Conservation (phyloP, 2,797 vertebrate species). For the Alosa sapidissima region DNA sequence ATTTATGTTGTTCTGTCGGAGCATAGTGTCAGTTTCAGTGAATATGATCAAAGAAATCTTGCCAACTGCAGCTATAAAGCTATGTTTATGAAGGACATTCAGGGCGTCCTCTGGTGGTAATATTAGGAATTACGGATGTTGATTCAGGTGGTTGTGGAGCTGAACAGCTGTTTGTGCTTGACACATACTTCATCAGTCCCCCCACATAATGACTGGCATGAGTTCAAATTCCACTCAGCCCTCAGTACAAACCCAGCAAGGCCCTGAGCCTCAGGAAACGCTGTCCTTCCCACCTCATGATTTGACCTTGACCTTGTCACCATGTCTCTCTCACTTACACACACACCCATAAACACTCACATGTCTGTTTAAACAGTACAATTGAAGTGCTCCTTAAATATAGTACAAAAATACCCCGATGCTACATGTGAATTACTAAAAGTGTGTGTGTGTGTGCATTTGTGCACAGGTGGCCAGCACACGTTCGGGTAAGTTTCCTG, state of each 20-base stretch:
- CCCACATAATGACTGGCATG: not conserved
- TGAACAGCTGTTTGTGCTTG: not conserved
- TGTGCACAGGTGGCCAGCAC: slow-evolving; percentile 81
- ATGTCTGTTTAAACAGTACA: not conserved
- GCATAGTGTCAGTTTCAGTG: too few species aligned
- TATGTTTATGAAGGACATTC: not conserved
- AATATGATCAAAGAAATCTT: too few species aligned
- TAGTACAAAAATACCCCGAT: not conserved
- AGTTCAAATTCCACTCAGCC: not conserved
- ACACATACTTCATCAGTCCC: not conserved
- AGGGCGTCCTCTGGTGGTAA: not conserved
- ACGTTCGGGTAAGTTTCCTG: slow-evolving; percentile 80
- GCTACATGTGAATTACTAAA: not conserved
- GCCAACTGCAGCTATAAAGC: not conserved
- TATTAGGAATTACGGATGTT: not conserved
- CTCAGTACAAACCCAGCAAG: not conserved
- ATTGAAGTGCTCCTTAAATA: not conserved
- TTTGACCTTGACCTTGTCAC: not conserved
- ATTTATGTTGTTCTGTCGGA: too few species aligned
- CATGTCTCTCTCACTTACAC: not conserved
- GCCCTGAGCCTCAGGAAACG: not conserved
- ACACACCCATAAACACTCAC: not conserved
- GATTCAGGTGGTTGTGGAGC: not conserved
- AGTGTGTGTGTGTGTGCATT: slow-evolving; percentile 26
- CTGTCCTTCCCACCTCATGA: not conserved